These are phyloP conservation scores for Halcyon chelicuti DNA, from an alignment of 2,797 vertebrate genomes.

Conservation along the genomic window DNA sequence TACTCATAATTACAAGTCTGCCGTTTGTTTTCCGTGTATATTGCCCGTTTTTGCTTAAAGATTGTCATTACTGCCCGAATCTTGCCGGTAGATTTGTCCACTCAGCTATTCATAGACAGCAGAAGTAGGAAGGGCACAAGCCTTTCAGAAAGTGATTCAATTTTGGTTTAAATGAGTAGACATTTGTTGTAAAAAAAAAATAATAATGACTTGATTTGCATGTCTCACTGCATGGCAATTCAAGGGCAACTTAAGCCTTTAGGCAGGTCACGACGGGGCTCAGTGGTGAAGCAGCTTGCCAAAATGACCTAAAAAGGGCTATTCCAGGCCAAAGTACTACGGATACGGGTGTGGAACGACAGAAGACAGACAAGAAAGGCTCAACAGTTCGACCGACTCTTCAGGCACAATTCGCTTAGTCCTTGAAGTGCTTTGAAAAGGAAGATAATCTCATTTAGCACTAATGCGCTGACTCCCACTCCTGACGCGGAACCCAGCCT, in stretches of 20 bases:
- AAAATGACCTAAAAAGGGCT: neutral
- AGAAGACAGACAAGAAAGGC: neutral
- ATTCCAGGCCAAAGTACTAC: neutral
- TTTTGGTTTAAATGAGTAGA: neutral
- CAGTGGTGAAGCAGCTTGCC: neutral
- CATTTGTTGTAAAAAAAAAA: neutral
- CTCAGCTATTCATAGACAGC: neutral
- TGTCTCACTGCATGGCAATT: neutral
- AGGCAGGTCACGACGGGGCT: neutral
- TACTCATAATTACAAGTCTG: neutral
- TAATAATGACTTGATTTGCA: neutral
- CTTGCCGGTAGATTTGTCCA: neutral
- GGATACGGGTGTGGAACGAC: neutral
- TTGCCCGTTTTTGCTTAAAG: neutral
- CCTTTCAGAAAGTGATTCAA: neutral
- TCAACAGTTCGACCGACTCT: neutral
- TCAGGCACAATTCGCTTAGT: neutral
- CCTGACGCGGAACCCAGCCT: neutral
- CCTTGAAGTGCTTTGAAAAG: neutral
- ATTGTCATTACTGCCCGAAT: neutral
- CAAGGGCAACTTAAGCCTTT: neutral
- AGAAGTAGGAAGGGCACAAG: neutral
- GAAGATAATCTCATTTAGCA: conserved; percentile 33
- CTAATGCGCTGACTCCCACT: neutral
- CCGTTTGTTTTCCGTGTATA: neutral